phyloP scores from a whole-genome alignment of 1,140 invertebrate species.

The Bilobella aurantiaca region DNA sequence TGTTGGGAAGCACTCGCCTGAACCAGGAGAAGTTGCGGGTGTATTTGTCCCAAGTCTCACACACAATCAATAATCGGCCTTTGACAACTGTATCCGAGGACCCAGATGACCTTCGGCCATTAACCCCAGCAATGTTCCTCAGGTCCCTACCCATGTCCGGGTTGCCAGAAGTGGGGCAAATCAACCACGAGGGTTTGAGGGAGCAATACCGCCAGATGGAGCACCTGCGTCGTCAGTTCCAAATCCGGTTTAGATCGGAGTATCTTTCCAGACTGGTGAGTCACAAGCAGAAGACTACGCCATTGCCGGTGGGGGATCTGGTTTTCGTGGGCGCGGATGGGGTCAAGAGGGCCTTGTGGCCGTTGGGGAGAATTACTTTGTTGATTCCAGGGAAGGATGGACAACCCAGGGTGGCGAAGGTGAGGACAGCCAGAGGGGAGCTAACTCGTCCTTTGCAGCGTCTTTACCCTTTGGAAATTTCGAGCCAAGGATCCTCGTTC shows the following conservation, averaged over 20 bases:
- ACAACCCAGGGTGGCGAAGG: constrained; percentile 3
- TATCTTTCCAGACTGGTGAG: constrained; percentile 10
- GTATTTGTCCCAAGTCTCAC: constrained; percentile 33
- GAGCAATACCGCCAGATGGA: neutral
- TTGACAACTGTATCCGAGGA: constrained; percentile 31
- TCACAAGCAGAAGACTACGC: neutral
- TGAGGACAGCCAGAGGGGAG: constrained; percentile 8
- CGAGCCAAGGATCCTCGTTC: neutral
- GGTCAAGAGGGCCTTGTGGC: constrained; percentile 20
- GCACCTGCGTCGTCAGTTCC: neutral
- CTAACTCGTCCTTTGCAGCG: constrained; percentile 19
- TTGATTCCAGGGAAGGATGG: constrained; percentile 16
- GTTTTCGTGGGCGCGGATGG: constrained; percentile 19
- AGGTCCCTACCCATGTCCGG: neutral
- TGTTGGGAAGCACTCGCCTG: constrained; percentile 3
- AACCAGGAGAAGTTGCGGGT: constrained; percentile 35
- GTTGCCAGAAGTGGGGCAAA: neutral
- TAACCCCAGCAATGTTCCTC: constrained; percentile 30
- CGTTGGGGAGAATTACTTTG: constrained; percentile 9
- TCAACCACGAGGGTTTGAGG: neutral
- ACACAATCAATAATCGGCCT: constrained; percentile 36
- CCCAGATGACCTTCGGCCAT: constrained; percentile 35
- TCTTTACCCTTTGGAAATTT: constrained; percentile 27
- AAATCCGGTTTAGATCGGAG: constrained; percentile 5
- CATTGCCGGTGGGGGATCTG: constrained; percentile 18